phyloP scores from a whole-genome alignment of 1,140 invertebrate genomes.

The Drepana arcuata region DNA sequence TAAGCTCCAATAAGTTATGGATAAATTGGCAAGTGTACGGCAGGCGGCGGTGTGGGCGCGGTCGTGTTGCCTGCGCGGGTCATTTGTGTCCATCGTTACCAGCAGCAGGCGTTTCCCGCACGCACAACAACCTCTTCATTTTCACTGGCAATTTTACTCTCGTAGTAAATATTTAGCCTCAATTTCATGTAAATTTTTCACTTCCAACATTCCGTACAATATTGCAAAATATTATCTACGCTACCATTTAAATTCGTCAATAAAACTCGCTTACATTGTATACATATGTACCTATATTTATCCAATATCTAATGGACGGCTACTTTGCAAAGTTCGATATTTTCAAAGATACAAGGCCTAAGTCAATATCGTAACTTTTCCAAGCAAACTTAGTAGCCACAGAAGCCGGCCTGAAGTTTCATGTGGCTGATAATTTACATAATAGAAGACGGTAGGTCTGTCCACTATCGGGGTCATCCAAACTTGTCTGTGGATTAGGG shows the following conservation, averaged over 20 bases:
- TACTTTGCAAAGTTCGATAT: no score
- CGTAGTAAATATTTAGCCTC: background rate
- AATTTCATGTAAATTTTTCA: background rate
- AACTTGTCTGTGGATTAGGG: conserved; percentile 63
- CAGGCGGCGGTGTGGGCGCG: conserved; percentile 5
- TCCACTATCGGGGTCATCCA: conserved; percentile 59
- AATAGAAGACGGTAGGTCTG: conserved; percentile 63
- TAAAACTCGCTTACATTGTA: no score
- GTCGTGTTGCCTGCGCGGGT: conserved; percentile 31
- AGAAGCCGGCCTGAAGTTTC: conserved; percentile 55
- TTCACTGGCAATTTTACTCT: conserved; percentile 19
- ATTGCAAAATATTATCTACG: no score
- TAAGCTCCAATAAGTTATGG: no score
- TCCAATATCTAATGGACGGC: no score
- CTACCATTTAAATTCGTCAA: no score
- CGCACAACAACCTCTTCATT: conserved; percentile 33
- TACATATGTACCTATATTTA: no score
- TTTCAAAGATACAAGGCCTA: conserved; percentile 35
- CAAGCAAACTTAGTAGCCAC: conserved; percentile 49
- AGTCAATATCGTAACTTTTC: conserved; percentile 58
- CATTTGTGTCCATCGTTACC: conserved; percentile 44
- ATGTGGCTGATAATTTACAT: conserved; percentile 63
- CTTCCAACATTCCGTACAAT: background rate
- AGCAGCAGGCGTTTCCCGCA: conserved; percentile 28
- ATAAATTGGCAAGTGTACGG: background rate